Base-by-base conservation (phyloP, 1,140 invertebrate species). In the Camponotus vicinus region DNA sequence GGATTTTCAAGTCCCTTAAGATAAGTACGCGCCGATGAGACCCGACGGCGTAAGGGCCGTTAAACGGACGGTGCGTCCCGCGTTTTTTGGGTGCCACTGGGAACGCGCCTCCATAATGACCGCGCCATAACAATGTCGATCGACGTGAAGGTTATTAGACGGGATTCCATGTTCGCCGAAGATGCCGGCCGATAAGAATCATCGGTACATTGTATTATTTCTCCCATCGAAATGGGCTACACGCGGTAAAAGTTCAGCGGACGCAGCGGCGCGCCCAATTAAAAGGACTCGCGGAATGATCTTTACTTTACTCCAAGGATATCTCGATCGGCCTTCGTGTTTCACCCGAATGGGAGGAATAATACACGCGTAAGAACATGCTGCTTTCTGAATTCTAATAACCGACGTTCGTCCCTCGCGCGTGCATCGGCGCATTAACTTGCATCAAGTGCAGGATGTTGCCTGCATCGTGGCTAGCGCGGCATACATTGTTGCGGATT, bases 1-100 rank as follows among this genome's bases (percentile, higher is more conserved):
- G 94, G 94, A 95, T 95, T 95, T 95, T 95, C 94, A 93, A 94
- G 93, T 94, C 93, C 89, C 91, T 90, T 89, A 76, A 92, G 88
- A 92, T 90, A 91, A 89, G 89, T 89, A 75, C 86, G 89, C 90
- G 86, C 89, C 90, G 88, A 92, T 92, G 91, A 91, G 87, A 85
- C 73, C 71, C 91, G 86, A 75, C 87, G 78, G 80, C 55, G 82
- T 67, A 86, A 71, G 73, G 80, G 86, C 90, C 78, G 87, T 85
- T 91, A 91, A 91, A 89, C 76, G 90, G 49, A 76, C 71, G 73
- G 15, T 13, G 69, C 55, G 84, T 59, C 55, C 34, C 21, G 57
- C 66, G 90, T 87, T 91, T 89, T 91, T 91, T 79, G 88, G 82
- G 55, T 79, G 70, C 42, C 61, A 45, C 70, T 34, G 57, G 45